phyloP scores from a whole-genome alignment of 2,797 vertebrate species.

The Megalops cyprinoides region DNA sequence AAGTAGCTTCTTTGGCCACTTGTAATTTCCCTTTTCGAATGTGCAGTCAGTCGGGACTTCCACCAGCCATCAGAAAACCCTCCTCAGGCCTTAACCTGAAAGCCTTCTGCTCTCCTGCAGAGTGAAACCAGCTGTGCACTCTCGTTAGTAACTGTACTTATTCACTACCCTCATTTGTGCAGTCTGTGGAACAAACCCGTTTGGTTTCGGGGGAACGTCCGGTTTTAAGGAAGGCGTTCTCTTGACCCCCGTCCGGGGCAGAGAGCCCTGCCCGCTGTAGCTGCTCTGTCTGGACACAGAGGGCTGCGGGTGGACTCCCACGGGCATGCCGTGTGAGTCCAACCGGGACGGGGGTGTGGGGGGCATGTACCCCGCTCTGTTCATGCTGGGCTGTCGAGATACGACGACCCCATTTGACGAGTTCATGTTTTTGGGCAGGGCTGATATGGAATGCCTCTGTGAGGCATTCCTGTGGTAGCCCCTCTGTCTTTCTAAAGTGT shows the following conservation, averaged over 20 bases:
- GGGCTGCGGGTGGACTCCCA: slow-evolving; percentile 86
- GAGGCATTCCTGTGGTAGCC: slow-evolving; percentile 94
- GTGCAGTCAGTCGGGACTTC: slow-evolving; percentile 74
- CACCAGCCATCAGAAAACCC: slow-evolving; percentile 65
- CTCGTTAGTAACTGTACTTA: slow-evolving; percentile 93
- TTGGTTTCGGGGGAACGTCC: slow-evolving; percentile 97
- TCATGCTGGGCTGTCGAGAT: slow-evolving; percentile 94
- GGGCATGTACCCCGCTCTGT: slow-evolving; percentile 88
- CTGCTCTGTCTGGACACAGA: slow-evolving; percentile 92
- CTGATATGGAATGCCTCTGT: slow-evolving; percentile 94
- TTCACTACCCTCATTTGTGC: slow-evolving; percentile 92
- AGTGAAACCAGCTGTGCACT: slow-evolving; percentile 54
- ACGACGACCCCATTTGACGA: slow-evolving; percentile 89
- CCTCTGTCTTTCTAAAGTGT: slow-evolving; percentile 92
- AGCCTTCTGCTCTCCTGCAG: slow-evolving; percentile 65
- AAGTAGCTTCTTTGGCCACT: slow-evolving; percentile 87
- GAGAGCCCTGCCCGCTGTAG: slow-evolving; percentile 92
- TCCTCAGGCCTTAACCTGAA: slow-evolving; percentile 57
- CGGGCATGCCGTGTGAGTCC: slow-evolving; percentile 89
- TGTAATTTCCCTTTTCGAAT: slow-evolving; percentile 79
- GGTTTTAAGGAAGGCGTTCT: slow-evolving; percentile 96
- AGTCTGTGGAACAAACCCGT: slow-evolving; percentile 88
- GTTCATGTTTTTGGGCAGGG: slow-evolving; percentile 90
- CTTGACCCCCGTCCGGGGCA: slow-evolving; percentile 94
- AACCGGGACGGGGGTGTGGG: slow-evolving; percentile 88